Percentiles rank a stretch among this genome's conserved stretches.
phyloP scores from a whole-genome alignment of 2,888 invertebrate species.

The Ametastegia equiseti region DNA sequence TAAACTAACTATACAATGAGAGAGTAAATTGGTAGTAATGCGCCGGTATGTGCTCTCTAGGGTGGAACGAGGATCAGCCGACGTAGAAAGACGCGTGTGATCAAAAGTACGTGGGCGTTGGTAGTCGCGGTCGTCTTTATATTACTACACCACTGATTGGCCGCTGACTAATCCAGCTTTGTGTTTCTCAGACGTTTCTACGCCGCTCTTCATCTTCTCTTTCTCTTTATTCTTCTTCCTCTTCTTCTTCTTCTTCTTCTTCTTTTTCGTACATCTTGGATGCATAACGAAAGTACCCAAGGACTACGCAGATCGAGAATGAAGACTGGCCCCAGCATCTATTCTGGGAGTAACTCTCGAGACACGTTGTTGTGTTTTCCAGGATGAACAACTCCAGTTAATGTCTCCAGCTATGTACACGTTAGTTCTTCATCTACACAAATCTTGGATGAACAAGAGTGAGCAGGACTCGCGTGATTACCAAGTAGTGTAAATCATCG shows the following conservation, averaged over 20 bases:
- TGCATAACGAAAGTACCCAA: neutral
- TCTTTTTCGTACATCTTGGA: neutral
- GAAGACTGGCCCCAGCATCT: neutral
- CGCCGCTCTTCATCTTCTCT: neutral
- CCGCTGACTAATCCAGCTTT: conserved; percentile 42
- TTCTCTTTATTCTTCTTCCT: conserved; percentile 10
- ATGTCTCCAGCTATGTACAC: neutral
- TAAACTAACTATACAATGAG: conserved; percentile 59
- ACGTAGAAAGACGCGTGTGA: conserved; percentile 45
- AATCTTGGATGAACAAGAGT: neutral
- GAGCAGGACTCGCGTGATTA: too few relatives aligned
- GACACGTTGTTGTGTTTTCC: neutral
- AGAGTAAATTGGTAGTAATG: conserved; percentile 70
- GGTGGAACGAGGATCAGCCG: conserved; percentile 53
- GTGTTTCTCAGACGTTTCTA: conserved; percentile 16
- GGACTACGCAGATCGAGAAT: neutral
- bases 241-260: neutral
- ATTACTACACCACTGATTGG: conserved; percentile 17
- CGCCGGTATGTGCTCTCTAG: conserved; percentile 57
- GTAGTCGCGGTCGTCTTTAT: neutral
- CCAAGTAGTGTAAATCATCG: too few relatives aligned
- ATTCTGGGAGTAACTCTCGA: conserved; percentile 15
- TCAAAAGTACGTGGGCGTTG: conserved; percentile 31
- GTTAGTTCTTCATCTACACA: neutral
- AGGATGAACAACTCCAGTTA: neutral